phyloP scores from a whole-genome alignment of 2,797 vertebrate species.

The Ptychadena robeensis region DNA sequence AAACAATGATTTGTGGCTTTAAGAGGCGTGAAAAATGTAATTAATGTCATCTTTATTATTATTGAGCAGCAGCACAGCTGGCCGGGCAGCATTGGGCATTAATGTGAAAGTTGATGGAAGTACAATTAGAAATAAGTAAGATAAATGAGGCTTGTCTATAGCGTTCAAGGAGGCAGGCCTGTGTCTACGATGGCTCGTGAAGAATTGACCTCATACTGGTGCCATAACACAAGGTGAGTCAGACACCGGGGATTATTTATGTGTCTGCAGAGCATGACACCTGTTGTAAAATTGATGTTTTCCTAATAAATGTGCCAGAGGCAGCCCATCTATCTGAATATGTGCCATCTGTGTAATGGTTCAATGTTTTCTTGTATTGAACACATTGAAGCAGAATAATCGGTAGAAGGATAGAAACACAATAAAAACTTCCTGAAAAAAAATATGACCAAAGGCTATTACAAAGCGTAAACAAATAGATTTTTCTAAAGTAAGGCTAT shows the following conservation, averaged over 20 bases:
- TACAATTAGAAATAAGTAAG: conserved; percentile 34
- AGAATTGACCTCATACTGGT: conserved; percentile 4
- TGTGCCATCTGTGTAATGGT: not conserved
- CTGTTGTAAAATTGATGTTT: conserved; percentile 1
- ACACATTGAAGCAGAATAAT: conserved; percentile 2
- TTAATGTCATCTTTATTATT: conserved; percentile 8
- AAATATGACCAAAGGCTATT: not conserved
- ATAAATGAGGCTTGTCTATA: conserved; percentile 28
- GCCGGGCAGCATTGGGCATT: conserved; percentile 1
- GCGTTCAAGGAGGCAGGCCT: not conserved
- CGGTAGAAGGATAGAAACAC: not conserved
- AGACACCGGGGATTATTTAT: conserved; percentile 18
- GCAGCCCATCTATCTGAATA: conserved; percentile 10
- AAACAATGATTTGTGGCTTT: not conserved
- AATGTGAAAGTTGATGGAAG: conserved; percentile 21
- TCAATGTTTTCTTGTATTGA: not conserved
- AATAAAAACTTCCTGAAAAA: conserved; percentile 1
- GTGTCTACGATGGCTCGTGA: not conserved
- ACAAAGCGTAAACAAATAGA: not conserved
- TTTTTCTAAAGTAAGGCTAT: not conserved
- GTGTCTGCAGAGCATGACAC: conserved; percentile 26
- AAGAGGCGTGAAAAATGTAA: not conserved
- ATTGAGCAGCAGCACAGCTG: not conserved
- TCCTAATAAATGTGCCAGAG: conserved; percentile 8
- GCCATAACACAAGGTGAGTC: conserved; percentile 1